Conservation (phyloP, 1,140 invertebrate species). For the Hylaeus volcanicus region DNA sequence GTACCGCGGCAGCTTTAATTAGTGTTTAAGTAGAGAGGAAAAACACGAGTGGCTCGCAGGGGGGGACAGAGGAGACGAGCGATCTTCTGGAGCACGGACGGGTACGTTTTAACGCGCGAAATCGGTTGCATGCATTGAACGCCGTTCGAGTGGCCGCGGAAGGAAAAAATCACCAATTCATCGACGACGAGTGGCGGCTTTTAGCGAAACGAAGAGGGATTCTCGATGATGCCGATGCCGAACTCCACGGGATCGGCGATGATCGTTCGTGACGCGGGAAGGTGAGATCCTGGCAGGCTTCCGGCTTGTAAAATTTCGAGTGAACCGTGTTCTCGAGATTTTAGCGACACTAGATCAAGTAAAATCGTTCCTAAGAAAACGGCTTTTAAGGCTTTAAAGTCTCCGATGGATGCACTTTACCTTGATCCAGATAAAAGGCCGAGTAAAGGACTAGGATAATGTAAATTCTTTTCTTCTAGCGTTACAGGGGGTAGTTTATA, state of each 20-base stretch:
- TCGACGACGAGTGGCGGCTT: background rate
- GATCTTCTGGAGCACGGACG: background rate
- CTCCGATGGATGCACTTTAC: too few species aligned
- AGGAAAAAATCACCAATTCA: background rate
- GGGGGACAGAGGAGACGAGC: background rate
- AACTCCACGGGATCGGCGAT: background rate
- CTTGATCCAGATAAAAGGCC: too few species aligned
- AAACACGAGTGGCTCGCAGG: slow-evolving; percentile 17
- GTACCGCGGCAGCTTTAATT: slow-evolving; percentile 50
- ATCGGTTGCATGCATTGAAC: slow-evolving; percentile 10
- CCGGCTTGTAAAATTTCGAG: too few species aligned
- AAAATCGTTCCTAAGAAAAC: too few species aligned
- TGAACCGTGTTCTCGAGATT: too few species aligned
- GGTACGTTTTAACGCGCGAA: background rate
- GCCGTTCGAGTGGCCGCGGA: background rate
- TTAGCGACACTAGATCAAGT: too few species aligned
- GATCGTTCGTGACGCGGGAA: background rate
- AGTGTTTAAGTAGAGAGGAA: slow-evolving; percentile 54
- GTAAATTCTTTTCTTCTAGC: too few species aligned
- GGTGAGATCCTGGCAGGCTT: background rate
- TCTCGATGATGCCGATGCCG: background rate
- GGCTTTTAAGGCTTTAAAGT: too few species aligned
- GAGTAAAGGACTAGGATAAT: too few species aligned
- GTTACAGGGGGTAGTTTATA: too few species aligned
- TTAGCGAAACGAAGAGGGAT: background rate